Evolutionary conservation across 2,888 invertebrate species (phyloP), one percentile per base, ranked within the genome.

Genomic region (Chironomus tentans): DNA sequence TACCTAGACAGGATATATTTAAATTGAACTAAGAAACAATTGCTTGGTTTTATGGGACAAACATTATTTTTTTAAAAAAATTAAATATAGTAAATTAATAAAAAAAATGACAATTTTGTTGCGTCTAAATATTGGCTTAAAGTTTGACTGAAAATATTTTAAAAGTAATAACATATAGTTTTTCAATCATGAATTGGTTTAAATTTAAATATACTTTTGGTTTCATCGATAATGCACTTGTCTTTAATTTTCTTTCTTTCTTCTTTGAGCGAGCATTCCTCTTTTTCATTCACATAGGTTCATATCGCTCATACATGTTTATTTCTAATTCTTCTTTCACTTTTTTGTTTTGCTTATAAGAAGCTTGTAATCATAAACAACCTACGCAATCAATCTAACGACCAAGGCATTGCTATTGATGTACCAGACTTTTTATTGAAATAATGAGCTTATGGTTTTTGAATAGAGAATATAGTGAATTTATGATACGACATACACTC

Each of bases 331-430:
- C 10, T 38, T 38, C 10, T 69, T 50, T 50, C 15, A 15, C 50
- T 15, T 13, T n/a, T 13, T 6, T 13, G 18, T 5, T 56, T n/a
- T 15, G 15, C 6, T n/a, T 15, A 12, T 6, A 18, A 56, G 50
- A 15, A 71, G 50, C 50, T 71, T 48, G 62, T n/a, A 72, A 72
- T 72, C 72, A 72, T 72, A 72, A 72, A 72, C 72, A 62, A 62
- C 72, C 72, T 72, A 72, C 72, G 72, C 72, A 72, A 65, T 72
- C 72, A 72, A 72, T 72, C 72, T 72, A 15, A 28, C 72, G 72
- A 72, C 72, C 72, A 50, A 22, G 18, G 56, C 56, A 56, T n/a
- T 15, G 72, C 61, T 72, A 61, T 72, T 72, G 72, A 72, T 72
- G 72, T 38, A 7, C 72, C 62, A 72, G 72, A 72, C 62, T 72